A percentile compares a stretch with the other conserved stretches of the same genome.
These are phyloP conservation scores for Plebejus melissa DNA, from an alignment of 2,888 invertebrate genomes.

Conservation along the genomic window DNA sequence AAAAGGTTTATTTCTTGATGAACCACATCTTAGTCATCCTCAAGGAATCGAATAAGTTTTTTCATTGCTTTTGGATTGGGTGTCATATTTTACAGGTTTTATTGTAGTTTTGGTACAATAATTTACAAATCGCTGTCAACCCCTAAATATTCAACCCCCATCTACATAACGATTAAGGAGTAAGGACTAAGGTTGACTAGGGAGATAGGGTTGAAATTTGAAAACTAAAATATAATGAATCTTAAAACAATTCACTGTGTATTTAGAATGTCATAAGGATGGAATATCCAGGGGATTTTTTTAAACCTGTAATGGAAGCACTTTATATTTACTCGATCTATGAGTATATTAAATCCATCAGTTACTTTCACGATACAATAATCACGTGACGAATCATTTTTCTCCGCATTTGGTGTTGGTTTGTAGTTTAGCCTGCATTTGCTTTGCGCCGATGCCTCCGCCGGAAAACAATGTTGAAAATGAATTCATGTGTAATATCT, in stretches of 20 bases:
- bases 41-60: background rate
- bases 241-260: background rate
- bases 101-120: too few relatives aligned
- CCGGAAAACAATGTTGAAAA: constrained; percentile 9
- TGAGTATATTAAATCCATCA: background rate
- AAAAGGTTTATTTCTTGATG: constrained; percentile 5
- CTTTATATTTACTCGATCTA: background rate
- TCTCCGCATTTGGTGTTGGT: constrained; percentile 34
- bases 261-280: background rate
- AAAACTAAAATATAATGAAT: background rate
- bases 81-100: background rate
- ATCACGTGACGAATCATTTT: constrained; percentile 38
- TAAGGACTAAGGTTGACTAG: too few relatives aligned
- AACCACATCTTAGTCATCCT: background rate
- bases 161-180: too few relatives aligned
- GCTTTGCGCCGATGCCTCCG: background rate
- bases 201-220: too few relatives aligned
- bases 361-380: constrained; percentile 7
- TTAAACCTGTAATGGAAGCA: background rate
- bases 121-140: background rate
- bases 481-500: background rate
- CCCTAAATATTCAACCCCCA: too few relatives aligned
- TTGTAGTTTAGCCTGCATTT: constrained; percentile 2
- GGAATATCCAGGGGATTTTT: background rate
- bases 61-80: background rate